A percentile compares a stretch with the other conserved stretches of the same genome.
phyloP scores from a whole-genome alignment of 2,888 invertebrate species.

The Polia nebulosa region DNA sequence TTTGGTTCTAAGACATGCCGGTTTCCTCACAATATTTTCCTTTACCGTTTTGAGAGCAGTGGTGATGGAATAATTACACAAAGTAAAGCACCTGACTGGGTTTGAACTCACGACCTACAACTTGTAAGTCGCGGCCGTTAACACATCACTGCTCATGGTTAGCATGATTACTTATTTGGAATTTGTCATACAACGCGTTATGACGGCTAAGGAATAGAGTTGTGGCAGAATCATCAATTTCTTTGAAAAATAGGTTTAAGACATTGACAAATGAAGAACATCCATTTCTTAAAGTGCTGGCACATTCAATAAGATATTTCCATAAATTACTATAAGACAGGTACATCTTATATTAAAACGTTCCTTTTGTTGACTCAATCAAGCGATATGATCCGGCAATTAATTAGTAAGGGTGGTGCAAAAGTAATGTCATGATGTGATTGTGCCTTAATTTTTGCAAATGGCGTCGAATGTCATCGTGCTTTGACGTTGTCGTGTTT shows the following conservation, averaged over 20 bases:
- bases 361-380: conserved; percentile 20
- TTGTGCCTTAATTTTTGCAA: too few relatives aligned
- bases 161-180: conserved; percentile 17
- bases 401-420: conserved; percentile 21
- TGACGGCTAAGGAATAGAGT: conserved; percentile 53
- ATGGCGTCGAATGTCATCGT: too few relatives aligned
- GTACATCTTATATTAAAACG: conserved; percentile 42
- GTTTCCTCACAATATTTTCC: too few relatives aligned
- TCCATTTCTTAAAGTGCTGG: conserved; percentile 82
- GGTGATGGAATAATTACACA: too few relatives aligned
- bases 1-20: too few relatives aligned
- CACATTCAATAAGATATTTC: conserved; percentile 75
- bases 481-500: too few relatives aligned
- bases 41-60: too few relatives aligned
- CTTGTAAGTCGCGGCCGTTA: too few relatives aligned
- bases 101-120: too few relatives aligned
- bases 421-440: too few relatives aligned
- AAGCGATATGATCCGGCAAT: conserved; percentile 24
- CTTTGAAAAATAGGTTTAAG: conserved; percentile 74
- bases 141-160: too few relatives aligned
- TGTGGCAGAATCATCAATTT: conserved; percentile 66
- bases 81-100: too few relatives aligned
- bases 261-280: conserved; percentile 82
- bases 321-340: conserved; percentile 72
- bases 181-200: conserved; percentile 25